A percentile compares a stretch with the other conserved stretches of the same genome.
Conservation (phyloP, 2,113 vertebrate genomes). For the Sialia sialis region DNA sequence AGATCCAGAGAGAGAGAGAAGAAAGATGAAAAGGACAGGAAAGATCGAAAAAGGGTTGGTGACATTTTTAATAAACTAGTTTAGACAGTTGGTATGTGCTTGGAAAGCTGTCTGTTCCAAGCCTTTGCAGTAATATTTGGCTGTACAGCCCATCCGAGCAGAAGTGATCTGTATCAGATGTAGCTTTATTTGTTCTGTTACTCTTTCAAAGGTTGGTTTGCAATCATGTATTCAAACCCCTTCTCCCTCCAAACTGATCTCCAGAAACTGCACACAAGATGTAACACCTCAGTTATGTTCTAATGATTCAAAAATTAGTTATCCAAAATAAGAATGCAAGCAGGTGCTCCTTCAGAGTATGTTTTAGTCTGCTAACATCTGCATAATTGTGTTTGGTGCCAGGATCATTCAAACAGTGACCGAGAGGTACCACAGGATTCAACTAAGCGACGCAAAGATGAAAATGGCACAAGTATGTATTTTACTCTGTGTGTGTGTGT, state of each 20-base stretch:
- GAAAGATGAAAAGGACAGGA: constrained; percentile 89
- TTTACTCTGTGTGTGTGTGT: constrained; percentile 41
- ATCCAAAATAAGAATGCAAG: not conserved
- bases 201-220: not conserved
- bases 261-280: not conserved
- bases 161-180: not conserved
- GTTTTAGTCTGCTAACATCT: constrained; percentile 2
- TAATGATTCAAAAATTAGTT: not conserved
- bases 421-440: constrained; percentile 83
- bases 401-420: constrained; percentile 89
- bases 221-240: not conserved
- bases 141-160: not conserved
- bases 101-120: not conserved
- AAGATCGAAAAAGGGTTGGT: constrained; percentile 90
- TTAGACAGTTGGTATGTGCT: constrained; percentile 4
- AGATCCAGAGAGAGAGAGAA: constrained; percentile 91
- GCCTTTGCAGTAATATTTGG: not conserved
- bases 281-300: not conserved
- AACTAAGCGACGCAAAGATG: constrained; percentile 86
- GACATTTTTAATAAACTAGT: constrained; percentile 50
- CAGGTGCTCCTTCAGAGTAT: not conserved
- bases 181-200: not conserved
- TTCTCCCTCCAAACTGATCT: not conserved
- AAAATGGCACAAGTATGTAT: constrained; percentile 87
- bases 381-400: constrained; percentile 57